A percentile compares a stretch with the other conserved stretches of the same genome.
These are phyloP conservation scores for Prinia subflava DNA, from an alignment of 2,113 vertebrate species.

Conservation along the genomic window DNA sequence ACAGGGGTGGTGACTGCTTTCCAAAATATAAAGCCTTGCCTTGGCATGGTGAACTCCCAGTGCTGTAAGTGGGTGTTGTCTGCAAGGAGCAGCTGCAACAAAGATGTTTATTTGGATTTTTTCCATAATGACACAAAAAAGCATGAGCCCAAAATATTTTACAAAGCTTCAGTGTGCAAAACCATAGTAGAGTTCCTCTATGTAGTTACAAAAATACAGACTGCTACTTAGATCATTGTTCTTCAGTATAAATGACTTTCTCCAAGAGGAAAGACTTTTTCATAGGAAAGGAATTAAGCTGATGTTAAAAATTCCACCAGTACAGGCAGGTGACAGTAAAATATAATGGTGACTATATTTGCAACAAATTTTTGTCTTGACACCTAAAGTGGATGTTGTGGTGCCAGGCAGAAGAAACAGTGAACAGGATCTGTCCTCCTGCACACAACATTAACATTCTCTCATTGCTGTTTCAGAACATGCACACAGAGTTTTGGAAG, in stretches of 20 bases:
- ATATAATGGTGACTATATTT: not conserved
- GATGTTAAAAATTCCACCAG: not conserved
- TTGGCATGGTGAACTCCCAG: not conserved
- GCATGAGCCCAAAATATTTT: not conserved
- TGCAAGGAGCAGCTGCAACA: not conserved
- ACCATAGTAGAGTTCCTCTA: not conserved
- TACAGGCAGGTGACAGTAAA: not conserved
- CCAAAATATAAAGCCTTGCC: not conserved
- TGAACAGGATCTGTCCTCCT: not conserved
- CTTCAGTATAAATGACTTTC: not conserved
- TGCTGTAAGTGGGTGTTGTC: not conserved
- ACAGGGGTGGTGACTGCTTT: not conserved
- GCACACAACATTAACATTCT: not conserved
- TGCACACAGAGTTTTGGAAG: not conserved
- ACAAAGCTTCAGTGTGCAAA: not conserved
- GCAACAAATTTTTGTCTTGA: not conserved
- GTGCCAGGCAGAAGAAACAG: not conserved
- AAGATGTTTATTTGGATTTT: not conserved
- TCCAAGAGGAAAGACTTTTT: not conserved
- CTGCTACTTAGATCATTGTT: not conserved
- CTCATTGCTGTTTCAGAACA: not conserved
- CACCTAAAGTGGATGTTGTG: not conserved
- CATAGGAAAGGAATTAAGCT: not conserved
- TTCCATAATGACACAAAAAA: not conserved
- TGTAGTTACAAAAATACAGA: not conserved